These are phyloP conservation scores for Etia nguti DNA, from an alignment of 2,113 vertebrate species.

Conservation along the genomic window DNA sequence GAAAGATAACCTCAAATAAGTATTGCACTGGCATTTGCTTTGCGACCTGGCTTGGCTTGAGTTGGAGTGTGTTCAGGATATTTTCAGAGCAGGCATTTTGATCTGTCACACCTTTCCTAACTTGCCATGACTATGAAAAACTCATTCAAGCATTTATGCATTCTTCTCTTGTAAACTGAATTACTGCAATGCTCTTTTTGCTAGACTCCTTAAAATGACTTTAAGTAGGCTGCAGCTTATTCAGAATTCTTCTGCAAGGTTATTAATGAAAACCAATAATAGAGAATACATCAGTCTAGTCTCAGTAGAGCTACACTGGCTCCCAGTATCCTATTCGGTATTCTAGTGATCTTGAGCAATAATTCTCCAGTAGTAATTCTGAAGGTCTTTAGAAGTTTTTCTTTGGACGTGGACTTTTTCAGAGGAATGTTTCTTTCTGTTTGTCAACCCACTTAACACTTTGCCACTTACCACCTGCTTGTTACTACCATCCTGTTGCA, in stretches of 20 bases:
- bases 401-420: accelerated
- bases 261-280: background rate
- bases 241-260: background rate
- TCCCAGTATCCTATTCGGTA: background rate
- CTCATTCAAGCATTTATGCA: background rate
- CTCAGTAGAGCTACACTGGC: background rate
- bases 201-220: background rate
- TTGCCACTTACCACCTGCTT: background rate
- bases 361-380: background rate
- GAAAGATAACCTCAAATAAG: background rate
- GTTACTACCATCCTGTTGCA: background rate
- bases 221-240: background rate
- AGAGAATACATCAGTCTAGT: background rate
- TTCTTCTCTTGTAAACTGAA: background rate
- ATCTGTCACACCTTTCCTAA: background rate
- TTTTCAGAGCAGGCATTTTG: background rate
- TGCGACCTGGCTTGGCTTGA: background rate
- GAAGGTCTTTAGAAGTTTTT: background rate
- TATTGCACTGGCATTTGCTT: background rate
- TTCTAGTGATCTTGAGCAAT: background rate
- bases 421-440: background rate
- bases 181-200: background rate
- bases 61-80: background rate
- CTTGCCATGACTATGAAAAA: background rate
- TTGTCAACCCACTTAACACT: background rate